Evolutionary conservation across 2,888 invertebrate species (phyloP).

Genomic region (Tipula helvola): DNA sequence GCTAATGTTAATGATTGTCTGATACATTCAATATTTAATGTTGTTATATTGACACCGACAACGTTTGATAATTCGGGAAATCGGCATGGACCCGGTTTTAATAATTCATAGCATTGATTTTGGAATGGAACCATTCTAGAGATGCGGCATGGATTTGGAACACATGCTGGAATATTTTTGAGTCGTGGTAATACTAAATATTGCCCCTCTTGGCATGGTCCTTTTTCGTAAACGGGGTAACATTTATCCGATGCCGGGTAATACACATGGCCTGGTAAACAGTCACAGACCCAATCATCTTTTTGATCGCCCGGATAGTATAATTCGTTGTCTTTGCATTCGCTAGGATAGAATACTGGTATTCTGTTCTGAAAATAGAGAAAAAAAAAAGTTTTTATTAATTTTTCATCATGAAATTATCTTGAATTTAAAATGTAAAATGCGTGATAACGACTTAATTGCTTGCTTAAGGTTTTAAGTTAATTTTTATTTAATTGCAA

Average conservation of each 20-base stretch:
- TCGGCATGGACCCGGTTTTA: slow-evolving; percentile 24
- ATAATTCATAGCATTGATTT: slow-evolving; percentile 25
- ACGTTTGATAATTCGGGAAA: slow-evolving; percentile 34
- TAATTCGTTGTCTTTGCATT: slow-evolving; percentile 49
- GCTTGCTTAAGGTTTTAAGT: no score
- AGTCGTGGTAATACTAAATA: slow-evolving; percentile 42
- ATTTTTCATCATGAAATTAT: no score
- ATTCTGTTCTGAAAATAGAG: slow-evolving; percentile 34
- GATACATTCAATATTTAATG: slow-evolving; percentile 45
- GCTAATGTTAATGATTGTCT: slow-evolving; percentile 20
- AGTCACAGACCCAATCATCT: slow-evolving; percentile 50
- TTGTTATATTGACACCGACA: slow-evolving; percentile 48
- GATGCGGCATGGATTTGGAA: slow-evolving; percentile 43
- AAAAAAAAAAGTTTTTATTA: not conserved
- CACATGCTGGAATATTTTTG: slow-evolving; percentile 45
- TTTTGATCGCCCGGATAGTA: slow-evolving; percentile 52
- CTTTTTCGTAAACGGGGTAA: slow-evolving; percentile 47
- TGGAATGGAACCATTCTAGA: slow-evolving; percentile 39
- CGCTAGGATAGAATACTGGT: slow-evolving; percentile 44
- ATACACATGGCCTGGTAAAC: slow-evolving; percentile 40
- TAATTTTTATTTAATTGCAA: no score
- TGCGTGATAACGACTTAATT: no score
- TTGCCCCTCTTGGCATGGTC: slow-evolving; percentile 45
- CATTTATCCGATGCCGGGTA: slow-evolving; percentile 48
- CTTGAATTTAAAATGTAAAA: no score